Percentiles rank a stretch among this genome's conserved stretches.
Conservation (phyloP, 2,888 invertebrate species). For the Drosophila mayaguana region DNA sequence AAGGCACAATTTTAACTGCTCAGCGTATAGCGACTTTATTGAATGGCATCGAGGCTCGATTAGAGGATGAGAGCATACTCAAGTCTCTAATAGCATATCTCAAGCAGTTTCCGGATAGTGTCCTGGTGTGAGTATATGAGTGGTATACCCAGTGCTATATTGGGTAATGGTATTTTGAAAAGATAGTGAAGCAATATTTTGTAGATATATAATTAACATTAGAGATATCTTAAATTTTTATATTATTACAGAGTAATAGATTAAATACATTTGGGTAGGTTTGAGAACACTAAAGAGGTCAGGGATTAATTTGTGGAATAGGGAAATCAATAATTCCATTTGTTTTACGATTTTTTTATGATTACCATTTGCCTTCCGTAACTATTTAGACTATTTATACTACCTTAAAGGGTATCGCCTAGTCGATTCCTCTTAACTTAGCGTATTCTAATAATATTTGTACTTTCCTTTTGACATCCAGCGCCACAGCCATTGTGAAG, state of each 20-base stretch:
- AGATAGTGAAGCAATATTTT: background rate
- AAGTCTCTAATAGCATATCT: constrained; percentile 19
- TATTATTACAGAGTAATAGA: too few species aligned
- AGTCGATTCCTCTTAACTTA: background rate
- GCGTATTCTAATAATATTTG: background rate
- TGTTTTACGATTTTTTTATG: too few species aligned
- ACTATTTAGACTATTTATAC: too few species aligned
- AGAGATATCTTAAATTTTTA: too few species aligned
- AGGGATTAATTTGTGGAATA: too few species aligned
- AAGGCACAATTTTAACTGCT: constrained; percentile 47
- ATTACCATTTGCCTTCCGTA: too few species aligned
- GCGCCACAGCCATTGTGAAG: constrained; percentile 37
- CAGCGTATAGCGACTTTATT: constrained; percentile 22
- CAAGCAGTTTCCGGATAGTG: constrained; percentile 38
- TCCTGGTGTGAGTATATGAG: constrained; percentile 24
- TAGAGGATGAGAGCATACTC: constrained; percentile 34
- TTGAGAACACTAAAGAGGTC: too few species aligned
- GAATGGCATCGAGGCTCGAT: background rate
- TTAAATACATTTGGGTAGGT: background rate
- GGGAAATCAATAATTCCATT: too few species aligned
- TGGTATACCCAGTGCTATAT: background rate
- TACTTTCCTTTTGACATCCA: background rate
- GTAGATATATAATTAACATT: background rate
- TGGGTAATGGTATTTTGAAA: background rate
- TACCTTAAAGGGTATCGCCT: background rate